Evolutionary conservation across 2,888 invertebrate species (phyloP).

Genomic region (Gastrophysa polygoni): DNA sequence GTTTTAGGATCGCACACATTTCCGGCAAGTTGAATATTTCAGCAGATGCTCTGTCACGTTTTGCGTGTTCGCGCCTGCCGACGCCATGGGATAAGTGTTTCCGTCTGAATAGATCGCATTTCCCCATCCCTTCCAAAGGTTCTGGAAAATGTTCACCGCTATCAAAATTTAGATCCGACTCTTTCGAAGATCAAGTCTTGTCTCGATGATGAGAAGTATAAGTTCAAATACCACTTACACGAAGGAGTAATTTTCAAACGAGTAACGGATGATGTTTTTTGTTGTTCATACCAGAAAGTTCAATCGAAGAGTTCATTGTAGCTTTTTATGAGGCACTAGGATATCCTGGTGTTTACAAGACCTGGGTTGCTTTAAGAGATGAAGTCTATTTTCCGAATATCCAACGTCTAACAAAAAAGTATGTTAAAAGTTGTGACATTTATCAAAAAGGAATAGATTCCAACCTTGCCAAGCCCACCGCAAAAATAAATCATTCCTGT

Average conservation of each 20-base stretch:
- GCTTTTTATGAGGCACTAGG: neutral
- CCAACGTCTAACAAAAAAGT: neutral
- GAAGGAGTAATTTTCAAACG: no score
- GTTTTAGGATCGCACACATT: slow-evolving; percentile 3
- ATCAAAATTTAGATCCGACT: no score
- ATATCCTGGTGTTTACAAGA: neutral
- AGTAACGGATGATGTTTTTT: no score
- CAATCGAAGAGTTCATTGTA: neutral
- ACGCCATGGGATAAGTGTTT: neutral
- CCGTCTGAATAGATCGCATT: no score
- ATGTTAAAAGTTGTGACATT: neutral
- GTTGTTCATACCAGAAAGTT: neutral
- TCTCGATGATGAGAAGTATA: no score
- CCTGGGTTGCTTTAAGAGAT: no score
- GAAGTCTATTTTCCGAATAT: no score
- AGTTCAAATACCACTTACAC: no score
- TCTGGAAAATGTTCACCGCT: no score
- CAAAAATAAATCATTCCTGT: neutral
- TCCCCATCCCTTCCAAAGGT: neutral
- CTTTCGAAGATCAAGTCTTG: neutral
- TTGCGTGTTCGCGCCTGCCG: neutral
- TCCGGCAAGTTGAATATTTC: neutral
- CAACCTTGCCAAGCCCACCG: neutral
- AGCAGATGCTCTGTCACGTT: slow-evolving; percentile 5
- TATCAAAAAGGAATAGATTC: neutral